Conservation (phyloP, 2,888 invertebrate genomes). For the Periphyllus acericola region DNA sequence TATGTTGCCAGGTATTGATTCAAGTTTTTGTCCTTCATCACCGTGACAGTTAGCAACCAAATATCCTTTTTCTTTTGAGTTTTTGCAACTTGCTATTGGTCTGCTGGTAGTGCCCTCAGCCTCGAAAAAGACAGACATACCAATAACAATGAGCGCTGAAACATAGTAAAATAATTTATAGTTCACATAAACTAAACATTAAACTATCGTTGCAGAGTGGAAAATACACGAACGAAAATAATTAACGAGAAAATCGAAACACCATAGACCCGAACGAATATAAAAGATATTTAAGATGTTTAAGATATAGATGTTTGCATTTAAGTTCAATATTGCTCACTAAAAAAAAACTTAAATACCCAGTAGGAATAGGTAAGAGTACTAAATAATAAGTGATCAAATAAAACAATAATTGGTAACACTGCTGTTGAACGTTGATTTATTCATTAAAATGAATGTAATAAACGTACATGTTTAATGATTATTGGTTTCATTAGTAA, state of each 20-base stretch:
- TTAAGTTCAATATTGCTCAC: too few relatives aligned
- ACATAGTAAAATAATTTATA: conserved; percentile 13
- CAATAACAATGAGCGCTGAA: conserved; percentile 37
- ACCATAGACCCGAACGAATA: too few relatives aligned
- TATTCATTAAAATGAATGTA: conserved; percentile 28
- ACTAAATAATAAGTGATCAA: too few relatives aligned
- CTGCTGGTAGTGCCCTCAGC: not conserved
- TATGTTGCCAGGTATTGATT: not conserved
- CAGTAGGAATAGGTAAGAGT: not conserved
- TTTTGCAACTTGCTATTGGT: conserved; percentile 26
- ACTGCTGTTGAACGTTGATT: conserved; percentile 32
- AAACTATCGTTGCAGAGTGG: not conserved
- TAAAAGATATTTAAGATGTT: too few relatives aligned
- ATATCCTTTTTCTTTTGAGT: not conserved
- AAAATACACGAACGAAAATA: not conserved
- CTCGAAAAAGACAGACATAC: not conserved
- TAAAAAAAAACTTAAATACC: not conserved
- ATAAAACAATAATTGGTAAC: conserved; percentile 25
- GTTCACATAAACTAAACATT: not conserved
- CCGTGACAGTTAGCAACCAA: conserved; percentile 17
- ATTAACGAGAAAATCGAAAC: not conserved
- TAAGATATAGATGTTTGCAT: too few relatives aligned
- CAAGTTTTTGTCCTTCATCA: not conserved
- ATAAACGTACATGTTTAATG: not conserved
- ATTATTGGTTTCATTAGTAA: conserved; percentile 8